phyloP scores from a whole-genome alignment of 37 sponge, comb jelly and placozoan species.

The Aplysina aerophoba region DNA sequence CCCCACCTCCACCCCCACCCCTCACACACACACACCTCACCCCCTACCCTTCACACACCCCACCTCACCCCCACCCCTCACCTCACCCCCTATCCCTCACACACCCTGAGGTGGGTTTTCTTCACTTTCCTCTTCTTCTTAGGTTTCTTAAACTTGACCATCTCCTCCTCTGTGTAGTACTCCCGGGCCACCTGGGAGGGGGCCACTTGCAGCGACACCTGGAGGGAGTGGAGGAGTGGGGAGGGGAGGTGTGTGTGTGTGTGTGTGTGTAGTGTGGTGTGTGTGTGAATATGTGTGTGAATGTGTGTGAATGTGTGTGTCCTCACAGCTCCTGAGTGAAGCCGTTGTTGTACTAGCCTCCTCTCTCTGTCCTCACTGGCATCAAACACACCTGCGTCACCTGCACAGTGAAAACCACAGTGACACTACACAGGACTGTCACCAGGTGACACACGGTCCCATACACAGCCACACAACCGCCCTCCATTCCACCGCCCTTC shows the following conservation, averaged over 20 bases:
- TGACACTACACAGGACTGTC: neutral
- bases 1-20: no score
- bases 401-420: constrained; percentile 2
- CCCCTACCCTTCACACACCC: no score
- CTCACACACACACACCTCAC: no score
- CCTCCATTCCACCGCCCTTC: no score
- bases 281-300: no score
- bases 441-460: no score
- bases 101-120: constrained; percentile 25
- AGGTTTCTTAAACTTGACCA: constrained; percentile 87
- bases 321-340: constrained; percentile 47
- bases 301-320: no score
- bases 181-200: constrained; percentile 68
- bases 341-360: constrained; percentile 35
- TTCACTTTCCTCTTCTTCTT: constrained; percentile 79
- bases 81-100: neutral
- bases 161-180: constrained; percentile 90
- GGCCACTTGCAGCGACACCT: constrained; percentile 59
- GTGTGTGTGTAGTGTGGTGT: no score
- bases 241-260: no score
- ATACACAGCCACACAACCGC: neutral
- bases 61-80: no score
- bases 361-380: constrained; percentile 55
- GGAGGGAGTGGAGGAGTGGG: neutral
- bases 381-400: constrained; percentile 55